Evolutionary conservation across 2,888 invertebrate genomes (phyloP).

Genomic region (Malthinus flaveolus): DNA sequence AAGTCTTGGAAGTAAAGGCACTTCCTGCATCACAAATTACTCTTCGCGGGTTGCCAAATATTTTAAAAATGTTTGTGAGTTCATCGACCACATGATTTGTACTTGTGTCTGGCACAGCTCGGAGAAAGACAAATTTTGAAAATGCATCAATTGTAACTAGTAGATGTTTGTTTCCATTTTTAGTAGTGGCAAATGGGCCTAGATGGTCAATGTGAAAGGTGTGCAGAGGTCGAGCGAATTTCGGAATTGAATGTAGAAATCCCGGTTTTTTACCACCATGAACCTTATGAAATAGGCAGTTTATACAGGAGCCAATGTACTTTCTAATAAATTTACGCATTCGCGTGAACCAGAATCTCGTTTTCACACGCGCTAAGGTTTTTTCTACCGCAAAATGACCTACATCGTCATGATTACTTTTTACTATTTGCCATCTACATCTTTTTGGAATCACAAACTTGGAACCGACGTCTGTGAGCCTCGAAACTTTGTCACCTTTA

Average conservation of each 20-base stretch:
- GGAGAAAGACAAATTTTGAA: no score
- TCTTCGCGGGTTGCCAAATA: no score
- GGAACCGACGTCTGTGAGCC: slow-evolving; percentile 19
- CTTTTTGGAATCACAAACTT: no score
- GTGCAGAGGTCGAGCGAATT: slow-evolving; percentile 7
- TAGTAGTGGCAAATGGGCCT: slow-evolving; percentile 1
- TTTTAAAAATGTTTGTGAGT: no score
- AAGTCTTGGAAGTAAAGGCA: no score
- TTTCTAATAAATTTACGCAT: slow-evolving; percentile 16
- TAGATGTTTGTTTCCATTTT: slow-evolving; percentile 14
- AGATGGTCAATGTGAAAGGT: slow-evolving; percentile 12
- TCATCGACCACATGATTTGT: no score
- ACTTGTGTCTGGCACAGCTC: background rate
- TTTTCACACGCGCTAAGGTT: no score
- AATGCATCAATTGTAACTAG: no score
- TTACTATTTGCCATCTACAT: no score
- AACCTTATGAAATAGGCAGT: slow-evolving; percentile 11
- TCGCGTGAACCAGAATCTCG: no score
- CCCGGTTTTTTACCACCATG: slow-evolving; percentile 15
- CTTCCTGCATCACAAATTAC: no score
- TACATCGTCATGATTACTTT: slow-evolving; percentile 39
- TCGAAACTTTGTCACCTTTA: slow-evolving; percentile 24
- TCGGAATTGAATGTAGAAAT: slow-evolving; percentile 8
- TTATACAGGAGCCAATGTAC: slow-evolving; percentile 6
- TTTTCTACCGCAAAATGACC: slow-evolving; percentile 41